These are phyloP conservation scores for Idaea aversata DNA, from an alignment of 2,888 invertebrate genomes.

Conservation along the genomic window DNA sequence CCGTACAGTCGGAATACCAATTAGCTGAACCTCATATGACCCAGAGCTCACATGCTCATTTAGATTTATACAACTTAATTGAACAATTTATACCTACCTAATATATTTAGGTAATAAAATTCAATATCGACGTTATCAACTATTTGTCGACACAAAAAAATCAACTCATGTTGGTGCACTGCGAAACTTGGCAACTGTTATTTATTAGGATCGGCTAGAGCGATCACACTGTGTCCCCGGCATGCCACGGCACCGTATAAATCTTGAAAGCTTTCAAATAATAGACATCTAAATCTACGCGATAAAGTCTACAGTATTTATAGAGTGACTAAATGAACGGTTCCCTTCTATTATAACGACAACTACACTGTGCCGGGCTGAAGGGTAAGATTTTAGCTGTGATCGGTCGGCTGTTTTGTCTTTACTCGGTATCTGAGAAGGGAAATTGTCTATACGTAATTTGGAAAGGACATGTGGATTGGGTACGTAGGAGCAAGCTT, in stretches of 20 bases:
- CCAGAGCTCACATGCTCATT: too few relatives aligned
- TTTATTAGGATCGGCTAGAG: slow-evolving; percentile 1
- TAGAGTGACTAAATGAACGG: neutral
- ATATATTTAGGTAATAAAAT: neutral
- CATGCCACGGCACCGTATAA: neutral
- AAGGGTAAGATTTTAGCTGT: too few relatives aligned
- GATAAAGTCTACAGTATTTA: neutral
- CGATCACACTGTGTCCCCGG: slow-evolving; percentile 1
- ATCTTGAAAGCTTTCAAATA: slow-evolving; percentile 1
- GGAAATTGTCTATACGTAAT: neutral
- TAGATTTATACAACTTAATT: too few relatives aligned
- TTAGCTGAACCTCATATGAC: too few relatives aligned
- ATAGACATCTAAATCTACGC: neutral
- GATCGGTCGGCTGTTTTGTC: neutral
- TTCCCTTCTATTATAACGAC: neutral
- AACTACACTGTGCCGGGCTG: neutral
- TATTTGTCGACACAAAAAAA: neutral
- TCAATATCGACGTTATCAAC: neutral
- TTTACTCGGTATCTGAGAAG: neutral
- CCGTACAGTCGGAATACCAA: too few relatives aligned
- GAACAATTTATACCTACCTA: too few relatives aligned
- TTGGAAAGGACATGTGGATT: too few relatives aligned
- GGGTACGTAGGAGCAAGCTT: too few relatives aligned
- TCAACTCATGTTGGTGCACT: neutral
- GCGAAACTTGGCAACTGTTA: neutral